A percentile compares a stretch with the other conserved stretches of the same genome.
Conservation (phyloP, 2,888 invertebrate species). For the Diogma glabrata region DNA sequence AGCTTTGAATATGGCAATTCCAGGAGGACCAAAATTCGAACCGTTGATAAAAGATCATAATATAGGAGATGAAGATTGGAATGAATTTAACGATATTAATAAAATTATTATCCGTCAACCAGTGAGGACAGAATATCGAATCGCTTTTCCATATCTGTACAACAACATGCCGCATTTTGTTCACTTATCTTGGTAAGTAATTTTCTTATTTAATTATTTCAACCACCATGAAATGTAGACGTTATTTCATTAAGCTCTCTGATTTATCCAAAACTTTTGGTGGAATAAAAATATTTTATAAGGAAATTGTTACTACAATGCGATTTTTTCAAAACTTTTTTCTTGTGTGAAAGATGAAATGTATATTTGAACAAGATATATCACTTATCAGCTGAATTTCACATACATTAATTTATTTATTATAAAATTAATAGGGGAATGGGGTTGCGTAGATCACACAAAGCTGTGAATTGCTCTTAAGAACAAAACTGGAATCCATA, state of each 20-base stretch:
- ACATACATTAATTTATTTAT: slow-evolving; percentile 38
- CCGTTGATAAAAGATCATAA: slow-evolving; percentile 97
- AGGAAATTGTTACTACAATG: slow-evolving; percentile 43
- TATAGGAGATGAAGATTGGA: slow-evolving; percentile 99
- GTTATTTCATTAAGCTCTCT: no score
- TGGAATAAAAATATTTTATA: slow-evolving; percentile 27
- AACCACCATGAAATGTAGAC: not conserved
- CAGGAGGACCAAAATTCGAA: slow-evolving; percentile 99
- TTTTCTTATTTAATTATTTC: slow-evolving; percentile 1
- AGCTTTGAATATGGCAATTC: slow-evolving; percentile 98
- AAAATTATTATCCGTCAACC: slow-evolving; percentile 99
- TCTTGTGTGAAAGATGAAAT: not conserved
- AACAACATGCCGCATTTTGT: slow-evolving; percentile 99
- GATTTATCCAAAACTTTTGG: no score
- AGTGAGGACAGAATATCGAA: slow-evolving; percentile 96
- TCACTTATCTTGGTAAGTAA: slow-evolving; percentile 88
- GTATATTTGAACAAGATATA: slow-evolving; percentile 12
- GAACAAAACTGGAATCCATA: no score
- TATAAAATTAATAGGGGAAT: slow-evolving; percentile 15
- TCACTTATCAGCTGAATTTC: slow-evolving; percentile 44
- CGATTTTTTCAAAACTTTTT: slow-evolving; percentile 30
- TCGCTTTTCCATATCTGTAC: slow-evolving; percentile 98
- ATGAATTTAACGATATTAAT: slow-evolving; percentile 99
- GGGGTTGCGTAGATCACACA: slow-evolving; percentile 14
- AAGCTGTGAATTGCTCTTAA: no score